These are phyloP conservation scores for Calephelis perditalis DNA, from an alignment of 2,888 invertebrate species.

Conservation along the genomic window DNA sequence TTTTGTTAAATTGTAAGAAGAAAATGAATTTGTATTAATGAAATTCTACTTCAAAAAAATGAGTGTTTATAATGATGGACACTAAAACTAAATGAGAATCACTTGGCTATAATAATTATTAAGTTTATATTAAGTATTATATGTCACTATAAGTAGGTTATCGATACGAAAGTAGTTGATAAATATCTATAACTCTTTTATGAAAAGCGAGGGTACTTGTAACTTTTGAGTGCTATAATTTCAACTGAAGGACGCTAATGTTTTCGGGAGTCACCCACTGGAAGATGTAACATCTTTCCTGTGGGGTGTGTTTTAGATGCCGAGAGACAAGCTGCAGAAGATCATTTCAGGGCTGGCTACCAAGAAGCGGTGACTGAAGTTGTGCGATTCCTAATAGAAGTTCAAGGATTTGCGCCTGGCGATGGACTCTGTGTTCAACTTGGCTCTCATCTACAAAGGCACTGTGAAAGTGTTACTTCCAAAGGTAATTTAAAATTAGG, in stretches of 20 bases:
- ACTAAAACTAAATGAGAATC: too few species aligned
- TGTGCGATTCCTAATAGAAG: slow-evolving; percentile 92
- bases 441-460: slow-evolving; percentile 89
- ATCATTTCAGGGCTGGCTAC: slow-evolving; percentile 87
- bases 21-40: too few species aligned
- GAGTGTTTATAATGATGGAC: too few species aligned
- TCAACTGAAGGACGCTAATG: slow-evolving; percentile 49
- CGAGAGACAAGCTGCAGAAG: slow-evolving; percentile 45
- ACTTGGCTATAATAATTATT: too few species aligned
- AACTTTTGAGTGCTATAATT: slow-evolving; percentile 17
- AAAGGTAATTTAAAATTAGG: slow-evolving; percentile 59
- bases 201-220: slow-evolving; percentile 22
- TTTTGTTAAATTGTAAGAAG: too few species aligned
- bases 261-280: slow-evolving; percentile 49
- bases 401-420: slow-evolving; percentile 87
- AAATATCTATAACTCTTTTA: neutral
- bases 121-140: too few species aligned
- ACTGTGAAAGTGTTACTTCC: slow-evolving; percentile 81
- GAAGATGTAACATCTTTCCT: slow-evolving; percentile 51
- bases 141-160: too few species aligned
- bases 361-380: slow-evolving; percentile 95
- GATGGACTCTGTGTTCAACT: slow-evolving; percentile 90
- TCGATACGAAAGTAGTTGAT: slow-evolving; percentile 31
- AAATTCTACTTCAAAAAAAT: too few species aligned
- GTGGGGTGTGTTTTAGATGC: slow-evolving; percentile 57